Percentiles rank a stretch among this genome's conserved stretches.
phyloP scores from a whole-genome alignment of 2,113 vertebrate species.

The Eonycteris spelaea region DNA sequence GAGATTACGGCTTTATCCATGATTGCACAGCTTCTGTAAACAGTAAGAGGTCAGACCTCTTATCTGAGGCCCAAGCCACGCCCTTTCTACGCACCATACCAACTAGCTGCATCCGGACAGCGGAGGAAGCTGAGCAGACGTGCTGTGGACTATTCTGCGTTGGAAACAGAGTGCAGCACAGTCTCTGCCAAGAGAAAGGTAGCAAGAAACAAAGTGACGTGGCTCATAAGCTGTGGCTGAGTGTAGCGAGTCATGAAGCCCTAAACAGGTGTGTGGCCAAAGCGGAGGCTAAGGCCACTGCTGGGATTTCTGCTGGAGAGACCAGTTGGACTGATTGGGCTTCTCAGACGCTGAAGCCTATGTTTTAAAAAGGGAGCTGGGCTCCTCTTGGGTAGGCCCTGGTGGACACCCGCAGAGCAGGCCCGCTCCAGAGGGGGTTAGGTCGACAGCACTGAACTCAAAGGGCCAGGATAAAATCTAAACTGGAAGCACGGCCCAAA shows the following conservation, averaged over 20 bases:
- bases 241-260: background rate
- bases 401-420: background rate
- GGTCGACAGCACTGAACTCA: background rate
- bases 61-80: background rate
- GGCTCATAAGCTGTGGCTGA: background rate
- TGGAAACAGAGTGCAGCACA: background rate
- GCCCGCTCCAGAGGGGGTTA: background rate
- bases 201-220: background rate
- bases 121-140: background rate
- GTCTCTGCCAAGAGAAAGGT: background rate
- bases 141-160: fast-evolving
- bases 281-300: background rate
- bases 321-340: background rate
- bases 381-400: background rate
- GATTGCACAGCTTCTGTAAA: background rate
- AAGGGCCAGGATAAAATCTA: background rate
- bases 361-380: background rate
- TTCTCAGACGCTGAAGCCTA: background rate
- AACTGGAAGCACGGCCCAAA: background rate
- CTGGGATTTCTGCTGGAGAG: background rate
- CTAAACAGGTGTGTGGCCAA: background rate
- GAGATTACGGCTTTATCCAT: background rate
- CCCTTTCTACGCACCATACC: background rate
- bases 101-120: background rate
- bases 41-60: background rate